Evolutionary conservation across 64 coral and sea anemone genomes (phyloP), one percentile per base, ranked within the genome.

Genomic region (Anthopleura sola): DNA sequence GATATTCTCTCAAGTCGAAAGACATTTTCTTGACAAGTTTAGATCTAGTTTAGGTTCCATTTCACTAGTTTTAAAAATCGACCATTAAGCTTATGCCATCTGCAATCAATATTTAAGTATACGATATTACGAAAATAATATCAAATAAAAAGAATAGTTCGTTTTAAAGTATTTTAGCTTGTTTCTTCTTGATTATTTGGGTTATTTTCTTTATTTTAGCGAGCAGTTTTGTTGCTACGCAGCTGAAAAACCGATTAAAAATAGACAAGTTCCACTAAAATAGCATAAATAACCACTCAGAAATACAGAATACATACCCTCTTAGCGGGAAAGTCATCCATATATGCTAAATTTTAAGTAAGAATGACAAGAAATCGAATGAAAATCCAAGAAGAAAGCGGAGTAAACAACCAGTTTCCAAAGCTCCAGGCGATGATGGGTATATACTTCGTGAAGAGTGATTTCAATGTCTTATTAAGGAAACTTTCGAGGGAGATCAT

Each of bases 271-370:
- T 32, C 31, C 7, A 6, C 19, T 83, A n/a, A 2, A 28, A 17
- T 23, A 26, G 8, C 15, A 15, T 20, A 18, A 48, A 33, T 15
- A 33, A n/a, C 28, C 28, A 54, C 48, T 21, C 49, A 53, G n/a
- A 39, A 84, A 18, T 60, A 24, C 21, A 69, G 38, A 58, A 37
- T 89, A 89, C 88, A 75, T 83, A 89, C 88, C 74, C 88, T 89
- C 88, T 89, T 89, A 89, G 66, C 28, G 31, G 81, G 74, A 89
- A 84, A 84, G 80, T 84, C 88, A 89, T 89, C 88, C 88, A 89
- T 89, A 53, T 74, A 89, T 89, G 64, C 37, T 84, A 31, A 48
- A 48, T 48, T 48, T 19, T 79, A 11, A 19, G 37, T 44, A 79
- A 44, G 37, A 79, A 79, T 38, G 37, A 48, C 24, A 23, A 24